phyloP scores from a whole-genome alignment of 1,140 invertebrate species.

The Meloidogyne floridensis region DNA sequence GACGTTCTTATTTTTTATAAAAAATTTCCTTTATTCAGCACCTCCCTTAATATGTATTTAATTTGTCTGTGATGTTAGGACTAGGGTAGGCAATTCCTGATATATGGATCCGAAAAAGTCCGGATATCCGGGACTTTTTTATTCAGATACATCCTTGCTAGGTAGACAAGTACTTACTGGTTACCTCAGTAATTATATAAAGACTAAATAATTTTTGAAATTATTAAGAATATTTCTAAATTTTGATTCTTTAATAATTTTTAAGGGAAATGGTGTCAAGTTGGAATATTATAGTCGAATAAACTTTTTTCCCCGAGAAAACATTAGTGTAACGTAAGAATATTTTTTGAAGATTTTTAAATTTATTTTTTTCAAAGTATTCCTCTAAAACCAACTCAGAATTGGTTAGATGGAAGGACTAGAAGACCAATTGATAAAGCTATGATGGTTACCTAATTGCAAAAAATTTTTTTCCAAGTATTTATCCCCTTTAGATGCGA shows the following conservation, averaged over 20 bases:
- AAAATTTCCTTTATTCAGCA: too few relatives aligned
- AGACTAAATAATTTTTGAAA: not conserved
- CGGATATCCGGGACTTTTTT: too few relatives aligned
- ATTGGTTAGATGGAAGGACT: conserved; percentile 63
- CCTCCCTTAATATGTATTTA: too few relatives aligned
- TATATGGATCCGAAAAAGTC: too few relatives aligned
- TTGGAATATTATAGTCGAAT: conserved; percentile 69
- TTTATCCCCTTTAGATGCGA: conserved; percentile 74
- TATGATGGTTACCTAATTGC: not conserved
- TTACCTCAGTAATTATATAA: too few relatives aligned
- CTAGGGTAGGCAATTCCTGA: too few relatives aligned
- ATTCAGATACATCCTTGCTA: too few relatives aligned
- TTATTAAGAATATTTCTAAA: conserved; percentile 9
- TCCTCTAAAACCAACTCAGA: conserved; percentile 68
- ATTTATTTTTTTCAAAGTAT: conserved; percentile 68
- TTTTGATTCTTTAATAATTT: not conserved
- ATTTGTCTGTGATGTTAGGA: too few relatives aligned
- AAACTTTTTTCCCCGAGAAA: conserved; percentile 59
- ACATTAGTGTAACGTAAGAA: conserved; percentile 48
- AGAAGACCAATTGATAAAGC: conserved; percentile 71
- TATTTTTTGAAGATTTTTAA: conserved; percentile 7
- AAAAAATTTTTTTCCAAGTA: too few relatives aligned
- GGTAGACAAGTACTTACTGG: too few relatives aligned
- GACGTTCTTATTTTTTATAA: not conserved
- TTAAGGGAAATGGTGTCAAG: conserved; percentile 69